Conservation (phyloP, 1,140 invertebrate species). For the Melitaea cinxia region DNA sequence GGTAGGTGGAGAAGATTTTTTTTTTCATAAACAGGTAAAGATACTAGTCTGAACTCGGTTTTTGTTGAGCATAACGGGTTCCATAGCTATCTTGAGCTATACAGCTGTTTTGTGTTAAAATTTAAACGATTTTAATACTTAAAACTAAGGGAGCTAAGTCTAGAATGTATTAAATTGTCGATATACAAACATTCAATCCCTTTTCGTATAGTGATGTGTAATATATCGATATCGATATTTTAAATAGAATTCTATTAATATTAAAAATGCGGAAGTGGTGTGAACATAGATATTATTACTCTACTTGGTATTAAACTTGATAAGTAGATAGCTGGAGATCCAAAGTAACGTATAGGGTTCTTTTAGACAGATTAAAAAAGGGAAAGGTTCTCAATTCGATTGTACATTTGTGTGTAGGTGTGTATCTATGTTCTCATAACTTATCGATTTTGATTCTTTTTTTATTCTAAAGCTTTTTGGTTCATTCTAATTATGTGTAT, state of each 20-base stretch:
- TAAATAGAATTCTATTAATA: neutral
- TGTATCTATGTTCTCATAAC: no score
- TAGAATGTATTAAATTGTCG: neutral
- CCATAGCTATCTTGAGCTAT: conserved; percentile 24
- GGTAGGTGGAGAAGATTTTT: conserved; percentile 19
- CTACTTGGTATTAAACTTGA: no score
- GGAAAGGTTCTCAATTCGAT: no score
- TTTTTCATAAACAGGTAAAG: conserved; percentile 14
- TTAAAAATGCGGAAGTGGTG: no score
- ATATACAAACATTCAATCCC: neutral
- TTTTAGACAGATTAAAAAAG: no score
- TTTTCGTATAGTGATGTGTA: conserved; percentile 7
- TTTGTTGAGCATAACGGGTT: conserved; percentile 35
- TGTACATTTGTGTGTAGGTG: no score
- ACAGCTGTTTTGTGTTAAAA: conserved; percentile 30
- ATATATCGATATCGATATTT: neutral
- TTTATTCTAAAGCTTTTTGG: no score
- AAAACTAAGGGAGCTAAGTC: neutral
- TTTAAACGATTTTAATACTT: conserved; percentile 27
- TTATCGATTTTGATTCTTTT: no score
- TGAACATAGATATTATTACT: no score
- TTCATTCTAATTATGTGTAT: no score
- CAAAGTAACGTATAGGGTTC: no score
- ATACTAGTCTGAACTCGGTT: conserved; percentile 13
- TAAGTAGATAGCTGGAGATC: no score